These are phyloP conservation scores for Plotosus lineatus DNA, from an alignment of 2,113 vertebrate species.

Conservation along the genomic window DNA sequence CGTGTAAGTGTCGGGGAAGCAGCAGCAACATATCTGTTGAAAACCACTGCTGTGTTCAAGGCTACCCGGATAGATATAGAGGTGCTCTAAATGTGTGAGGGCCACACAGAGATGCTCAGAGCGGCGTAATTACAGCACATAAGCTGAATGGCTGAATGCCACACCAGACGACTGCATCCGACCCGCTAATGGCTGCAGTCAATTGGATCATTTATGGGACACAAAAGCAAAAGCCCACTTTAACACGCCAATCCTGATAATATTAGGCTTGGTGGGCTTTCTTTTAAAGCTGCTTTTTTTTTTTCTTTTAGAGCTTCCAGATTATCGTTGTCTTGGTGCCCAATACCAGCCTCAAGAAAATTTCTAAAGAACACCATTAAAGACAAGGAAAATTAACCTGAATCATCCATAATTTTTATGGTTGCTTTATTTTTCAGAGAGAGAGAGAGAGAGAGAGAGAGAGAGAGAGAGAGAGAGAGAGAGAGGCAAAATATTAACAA, in stretches of 20 bases:
- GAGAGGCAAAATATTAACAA: too few species aligned
- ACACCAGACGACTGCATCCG: slow-evolving; percentile 32
- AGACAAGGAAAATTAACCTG: not conserved
- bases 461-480: too few species aligned
- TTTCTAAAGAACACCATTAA: not conserved
- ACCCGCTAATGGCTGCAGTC: slow-evolving; percentile 57
- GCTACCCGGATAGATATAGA: slow-evolving; percentile 3
- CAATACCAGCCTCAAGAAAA: not conserved
- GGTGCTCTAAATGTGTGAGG: slow-evolving; percentile 21
- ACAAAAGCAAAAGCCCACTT: slow-evolving; percentile 57
- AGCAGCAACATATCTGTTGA: slow-evolving; percentile 13
- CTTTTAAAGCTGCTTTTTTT: slow-evolving; percentile 19
- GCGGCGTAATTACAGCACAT: slow-evolving; percentile 19
- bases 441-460: too few species aligned
- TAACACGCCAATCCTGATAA: slow-evolving; percentile 34
- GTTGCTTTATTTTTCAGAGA: too few species aligned
- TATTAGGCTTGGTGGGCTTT: slow-evolving; percentile 15
- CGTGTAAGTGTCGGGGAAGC: slow-evolving; percentile 14
- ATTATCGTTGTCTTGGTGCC: not conserved
- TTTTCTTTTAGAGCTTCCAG: too few species aligned
- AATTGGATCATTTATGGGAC: slow-evolving; percentile 60
- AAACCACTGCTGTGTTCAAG: slow-evolving; percentile 1
- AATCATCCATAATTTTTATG: too few species aligned
- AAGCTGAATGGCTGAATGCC: slow-evolving; percentile 44
- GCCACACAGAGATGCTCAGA: slow-evolving; percentile 7